Evolutionary conservation across 1,140 invertebrate species (phyloP), one percentile per base, ranked within the genome.

Genomic region (Camponotus pennsylvanicus): DNA sequence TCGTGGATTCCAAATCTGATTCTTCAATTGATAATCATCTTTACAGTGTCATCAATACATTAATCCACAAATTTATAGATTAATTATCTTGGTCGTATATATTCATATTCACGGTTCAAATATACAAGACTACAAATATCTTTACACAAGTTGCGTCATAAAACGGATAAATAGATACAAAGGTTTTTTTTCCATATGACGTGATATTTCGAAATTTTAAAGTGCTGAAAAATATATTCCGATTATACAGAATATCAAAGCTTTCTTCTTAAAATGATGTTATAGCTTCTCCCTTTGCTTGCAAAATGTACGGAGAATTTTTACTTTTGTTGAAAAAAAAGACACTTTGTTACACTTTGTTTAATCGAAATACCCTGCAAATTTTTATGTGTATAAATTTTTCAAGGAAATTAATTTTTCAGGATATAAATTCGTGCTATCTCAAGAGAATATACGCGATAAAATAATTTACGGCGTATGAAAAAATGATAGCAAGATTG

Each of bases 1-100:
- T 40, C 67, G 21, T 57, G 37, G 45, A 80, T 67, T 69, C 55
- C n/a, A 55, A 52, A 52, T 52, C 49, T 15, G 37, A 82, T 9
- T 59, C 55, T 71, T 82, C 45, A 71, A 71, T 34, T 45, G 13
- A 71, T 71, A 42, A 57, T 32, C 37, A 70, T 57, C 45, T 49
- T 66, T 59, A 61, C 55, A 45, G 42, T 63, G n/a, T 69, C 15
- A 59, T 45, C 18, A 59, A 71, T 55, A 55, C 45, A 80, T 70
- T 40, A 59, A 57, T 80, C 64, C 13, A 34, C 73, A 73, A n/a
- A 73, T 82, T n/a, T 82, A 61, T 61, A 71, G 37, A 82, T 73
- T 61, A 86, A 49, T 88, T 85, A 61, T 71, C 42, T 64, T 89
- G 78, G 21, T 77, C 77, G 57, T 49, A 85, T 83, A 89, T 83